Evolutionary conservation across 2,113 vertebrate genomes (phyloP), one percentile per base, ranked within the genome.

Genomic region (Agelaius tricolor): DNA sequence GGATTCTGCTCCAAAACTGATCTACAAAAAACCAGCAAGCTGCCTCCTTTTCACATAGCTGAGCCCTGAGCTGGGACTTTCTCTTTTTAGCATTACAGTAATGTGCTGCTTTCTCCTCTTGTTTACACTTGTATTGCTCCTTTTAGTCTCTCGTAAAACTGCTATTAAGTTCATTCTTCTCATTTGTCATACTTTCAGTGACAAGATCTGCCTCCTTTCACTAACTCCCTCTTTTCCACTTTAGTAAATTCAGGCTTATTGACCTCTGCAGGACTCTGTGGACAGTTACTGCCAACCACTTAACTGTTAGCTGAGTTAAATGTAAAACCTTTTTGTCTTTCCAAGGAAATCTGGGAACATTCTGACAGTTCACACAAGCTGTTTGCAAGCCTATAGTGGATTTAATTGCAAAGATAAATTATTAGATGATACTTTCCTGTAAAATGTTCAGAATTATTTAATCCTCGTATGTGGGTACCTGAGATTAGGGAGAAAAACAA

Each of bases 131-230:
- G 39, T 54, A 27, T 94, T 3, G 5, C 84, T 94, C 26, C 74
- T 93, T 95, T 92, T 93, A 96, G 91, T 93, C 74, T 65, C 93
- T 91, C 49, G n/a, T 96, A 96, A 97, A 97, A 93, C 71, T 94
- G 87, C 89, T 94, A 19, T 89, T 84, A 73, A 89, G 77, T 93
- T 95, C 71, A 87, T 95, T 74, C 84, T 87, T 73, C 81, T 89
- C 94, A 62, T 95, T 87, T 95, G 89, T 94, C 91, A 72, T 92
- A 33, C 69, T 96, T 93, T 57, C 74, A 93, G 44, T 4, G 51
- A 72, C 89, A 91, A 89, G 86, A 68, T 92, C 83, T 84, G 62
- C 87, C 37, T 87, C 77, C 91, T 94, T 93, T 87, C 57, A 44
- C 84, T 81, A n/a, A 41, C 76, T 95, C 66, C 63, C 39, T 88